These are phyloP conservation scores for Uropsilus gracilis DNA, from an alignment of 2,113 vertebrate species.

Conservation along the genomic window DNA sequence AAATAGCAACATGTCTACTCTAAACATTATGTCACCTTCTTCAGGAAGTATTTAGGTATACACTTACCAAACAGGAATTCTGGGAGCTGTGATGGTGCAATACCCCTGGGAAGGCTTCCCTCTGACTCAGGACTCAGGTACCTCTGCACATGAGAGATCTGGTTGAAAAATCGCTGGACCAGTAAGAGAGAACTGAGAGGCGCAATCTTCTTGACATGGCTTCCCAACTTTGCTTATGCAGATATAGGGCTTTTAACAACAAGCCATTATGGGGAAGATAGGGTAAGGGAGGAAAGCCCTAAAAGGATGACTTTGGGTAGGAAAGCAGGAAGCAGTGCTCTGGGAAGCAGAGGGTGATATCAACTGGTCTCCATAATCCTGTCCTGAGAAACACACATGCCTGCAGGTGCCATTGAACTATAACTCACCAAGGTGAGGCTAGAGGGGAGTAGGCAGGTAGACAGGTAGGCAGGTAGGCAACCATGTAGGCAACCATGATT, in stretches of 20 bases:
- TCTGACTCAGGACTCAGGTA: not conserved
- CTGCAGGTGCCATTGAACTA: not conserved
- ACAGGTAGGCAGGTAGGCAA: no score
- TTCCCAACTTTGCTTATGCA: not conserved
- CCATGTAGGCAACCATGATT: accelerated
- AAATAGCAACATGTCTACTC: not conserved
- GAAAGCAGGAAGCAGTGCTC: not conserved
- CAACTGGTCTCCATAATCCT: not conserved
- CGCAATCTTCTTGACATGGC: not conserved
- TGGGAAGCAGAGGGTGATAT: not conserved
- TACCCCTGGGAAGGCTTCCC: not conserved
- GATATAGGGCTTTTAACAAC: not conserved
- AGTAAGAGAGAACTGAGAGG: not conserved
- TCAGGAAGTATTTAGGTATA: not conserved
- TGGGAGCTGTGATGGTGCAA: accelerated
- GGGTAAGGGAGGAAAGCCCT: not conserved
- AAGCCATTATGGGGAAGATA: not conserved
- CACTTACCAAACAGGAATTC: not conserved
- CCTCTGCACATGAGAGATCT: not conserved
- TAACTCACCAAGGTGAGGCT: no score
- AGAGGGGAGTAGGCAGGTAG: no score
- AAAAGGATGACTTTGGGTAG: not conserved
- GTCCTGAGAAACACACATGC: not conserved
- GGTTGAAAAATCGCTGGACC: not conserved
- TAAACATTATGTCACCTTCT: not conserved